These are phyloP conservation scores for Scomber colias DNA, from an alignment of 2,113 vertebrate genomes.

Conservation along the genomic window DNA sequence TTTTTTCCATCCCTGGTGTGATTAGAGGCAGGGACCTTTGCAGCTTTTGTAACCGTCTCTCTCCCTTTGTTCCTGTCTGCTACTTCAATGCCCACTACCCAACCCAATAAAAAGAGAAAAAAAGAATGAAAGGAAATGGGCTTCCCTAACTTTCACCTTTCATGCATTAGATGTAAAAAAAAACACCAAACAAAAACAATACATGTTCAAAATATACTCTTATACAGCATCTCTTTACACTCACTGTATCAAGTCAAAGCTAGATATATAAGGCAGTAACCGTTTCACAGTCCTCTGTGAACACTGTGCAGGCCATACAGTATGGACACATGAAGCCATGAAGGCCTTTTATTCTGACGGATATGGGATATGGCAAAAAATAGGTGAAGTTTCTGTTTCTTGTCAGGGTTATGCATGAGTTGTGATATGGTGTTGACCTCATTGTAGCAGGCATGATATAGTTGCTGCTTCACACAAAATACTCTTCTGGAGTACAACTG, in stretches of 20 bases:
- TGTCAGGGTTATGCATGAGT: too few relatives aligned
- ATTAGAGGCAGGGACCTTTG: too few relatives aligned
- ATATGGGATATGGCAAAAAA: not conserved
- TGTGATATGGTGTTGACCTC: not conserved
- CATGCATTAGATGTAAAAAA: not conserved
- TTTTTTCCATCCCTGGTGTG: too few relatives aligned
- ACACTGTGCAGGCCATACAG: too few relatives aligned
- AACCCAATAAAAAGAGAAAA: too few relatives aligned
- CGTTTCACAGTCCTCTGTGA: not conserved
- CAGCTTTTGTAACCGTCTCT: too few relatives aligned
- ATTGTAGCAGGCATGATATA: not conserved
- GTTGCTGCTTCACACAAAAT: not conserved
- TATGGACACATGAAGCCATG: not conserved
- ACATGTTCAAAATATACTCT: not conserved
- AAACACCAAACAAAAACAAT: not conserved
- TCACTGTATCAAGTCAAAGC: not conserved
- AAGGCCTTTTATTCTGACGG: not conserved
- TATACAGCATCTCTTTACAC: not conserved
- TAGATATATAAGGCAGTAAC: constrained; percentile 4
- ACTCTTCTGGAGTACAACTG: not conserved
- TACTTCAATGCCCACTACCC: too few relatives aligned
- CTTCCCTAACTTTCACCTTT: not conserved
- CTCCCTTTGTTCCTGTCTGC: too few relatives aligned
- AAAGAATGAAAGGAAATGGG: not conserved
- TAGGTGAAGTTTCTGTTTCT: too few relatives aligned